Conservation (phyloP, 1,140 invertebrate species). For the Solenopsis invicta region DNA sequence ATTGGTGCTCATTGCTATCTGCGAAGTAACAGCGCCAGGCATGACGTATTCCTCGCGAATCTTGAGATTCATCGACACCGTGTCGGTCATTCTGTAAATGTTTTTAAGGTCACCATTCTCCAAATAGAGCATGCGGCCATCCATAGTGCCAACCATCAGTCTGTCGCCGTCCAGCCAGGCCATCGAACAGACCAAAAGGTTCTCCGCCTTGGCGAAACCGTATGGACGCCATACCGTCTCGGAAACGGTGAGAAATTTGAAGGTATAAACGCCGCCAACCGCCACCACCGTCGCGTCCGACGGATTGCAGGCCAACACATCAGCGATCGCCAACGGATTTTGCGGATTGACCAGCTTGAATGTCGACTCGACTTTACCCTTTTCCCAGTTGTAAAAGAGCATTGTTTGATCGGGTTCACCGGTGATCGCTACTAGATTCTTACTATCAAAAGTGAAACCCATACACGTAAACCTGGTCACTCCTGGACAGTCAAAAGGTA, state of each 20-base stretch:
- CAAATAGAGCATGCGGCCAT: conserved; percentile 91
- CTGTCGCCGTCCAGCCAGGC: conserved; percentile 92
- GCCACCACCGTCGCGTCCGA: conserved; percentile 92
- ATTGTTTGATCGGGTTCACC: conserved; percentile 93
- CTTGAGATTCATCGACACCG: conserved; percentile 87
- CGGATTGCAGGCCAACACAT: conserved; percentile 91
- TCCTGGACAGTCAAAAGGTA: conserved; percentile 86
- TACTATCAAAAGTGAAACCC: conserved; percentile 93
- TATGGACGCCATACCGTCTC: conserved; percentile 94
- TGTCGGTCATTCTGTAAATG: conserved; percentile 88
- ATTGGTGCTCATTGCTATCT: conserved; percentile 77
- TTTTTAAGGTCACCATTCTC: conserved; percentile 93
- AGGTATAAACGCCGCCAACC: conserved; percentile 91
- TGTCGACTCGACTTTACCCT: conserved; percentile 92
- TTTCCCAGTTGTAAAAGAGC: conserved; percentile 94
- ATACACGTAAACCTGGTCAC: conserved; percentile 90
- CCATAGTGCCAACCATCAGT: conserved; percentile 92
- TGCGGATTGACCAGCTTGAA: conserved; percentile 90
- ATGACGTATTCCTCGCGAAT: conserved; percentile 82
- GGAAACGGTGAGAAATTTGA: conserved; percentile 93
- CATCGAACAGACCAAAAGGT: conserved; percentile 90
- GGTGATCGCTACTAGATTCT: conserved; percentile 92
- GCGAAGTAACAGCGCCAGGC: conserved; percentile 64
- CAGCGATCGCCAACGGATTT: conserved; percentile 86
- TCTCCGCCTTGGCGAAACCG: conserved; percentile 94